Evolutionary conservation across 2,797 vertebrate species (phyloP), one percentile per base, ranked within the genome.

Genomic region (Labeo calbasu): DNA sequence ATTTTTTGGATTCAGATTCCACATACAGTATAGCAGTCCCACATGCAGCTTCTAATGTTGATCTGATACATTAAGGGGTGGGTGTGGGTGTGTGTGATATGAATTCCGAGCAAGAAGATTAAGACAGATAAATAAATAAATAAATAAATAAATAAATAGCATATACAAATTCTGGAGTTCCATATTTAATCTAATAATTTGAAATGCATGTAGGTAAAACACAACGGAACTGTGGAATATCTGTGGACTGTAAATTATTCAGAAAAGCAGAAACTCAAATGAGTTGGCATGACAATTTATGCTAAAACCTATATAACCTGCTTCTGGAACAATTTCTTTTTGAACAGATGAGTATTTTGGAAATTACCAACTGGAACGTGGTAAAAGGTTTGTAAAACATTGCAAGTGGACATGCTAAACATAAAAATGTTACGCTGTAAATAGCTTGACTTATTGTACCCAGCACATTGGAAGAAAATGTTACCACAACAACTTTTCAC

Each of bases 121-220:
- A 46, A 46, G 1, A 7, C 1, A 32, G 3, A 43, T 8, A 43
- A 43, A 46, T 46, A 46, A 46, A 43, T 43, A 43, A 46, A 43
- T 12, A 59, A 36, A 46, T 10, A 46, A 43, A 43, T 43, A 43
- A 43, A 43, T 43, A 43, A 2, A 6, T 11, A 23, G 10, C 4
- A 2, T 36, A n/a, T 23, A 46, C 13, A 25, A 25, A 25, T 4
- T 14, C 21, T 23, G 21, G 96, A 95, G 95, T 95, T 71, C 4
- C 96, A 96, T 96, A 96, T 96, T 96, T 97, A 95, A 97, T 96
- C 96, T 94, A 43, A 43, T 43, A 1, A 94, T 95, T 91, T 90
- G 87, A 86, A 82, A 82, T 83, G 82, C 2, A 19, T 21, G 53
- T 55, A 55, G 19, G 53, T 55, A 55, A 55, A 53, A 53, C 80